These are phyloP conservation scores for Pangasianodon hypophthalmus DNA, from an alignment of 2,113 vertebrate species.

Conservation along the genomic window DNA sequence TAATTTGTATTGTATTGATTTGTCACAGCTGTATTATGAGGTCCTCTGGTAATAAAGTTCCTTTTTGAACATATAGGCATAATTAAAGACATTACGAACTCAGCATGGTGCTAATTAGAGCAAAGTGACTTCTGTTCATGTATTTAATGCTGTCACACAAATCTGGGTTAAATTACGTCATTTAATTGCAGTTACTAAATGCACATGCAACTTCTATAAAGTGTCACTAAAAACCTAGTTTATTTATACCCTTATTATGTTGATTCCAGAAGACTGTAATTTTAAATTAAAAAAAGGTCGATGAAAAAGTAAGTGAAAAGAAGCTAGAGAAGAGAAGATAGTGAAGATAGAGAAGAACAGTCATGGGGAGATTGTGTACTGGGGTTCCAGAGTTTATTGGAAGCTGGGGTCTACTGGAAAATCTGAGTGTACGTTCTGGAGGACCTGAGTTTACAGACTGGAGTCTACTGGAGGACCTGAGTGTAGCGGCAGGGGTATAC, in stretches of 20 bases:
- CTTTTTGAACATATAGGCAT: conserved; percentile 6
- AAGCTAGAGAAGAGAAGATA: neutral
- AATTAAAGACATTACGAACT: conserved; percentile 42
- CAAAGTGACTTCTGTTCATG: conserved; percentile 40
- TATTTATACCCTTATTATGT: conserved; percentile 27
- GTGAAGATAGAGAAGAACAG: neutral
- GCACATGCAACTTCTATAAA: conserved; percentile 44
- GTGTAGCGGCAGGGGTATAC: neutral
- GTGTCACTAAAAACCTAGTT: conserved; percentile 35
- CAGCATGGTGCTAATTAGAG: conserved; percentile 54
- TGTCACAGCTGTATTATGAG: neutral
- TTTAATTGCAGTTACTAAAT: conserved; percentile 51
- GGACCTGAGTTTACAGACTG: neutral
- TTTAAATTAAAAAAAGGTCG: conserved; percentile 27
- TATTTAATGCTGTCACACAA: conserved; percentile 53
- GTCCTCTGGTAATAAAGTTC: neutral
- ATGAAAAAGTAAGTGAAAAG: neutral
- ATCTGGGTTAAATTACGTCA: conserved; percentile 60
- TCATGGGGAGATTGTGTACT: neutral
- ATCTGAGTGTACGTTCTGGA: neutral
- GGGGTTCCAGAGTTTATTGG: neutral
- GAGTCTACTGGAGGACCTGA: neutral
- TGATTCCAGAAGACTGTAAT: conserved; percentile 32
- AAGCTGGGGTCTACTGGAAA: neutral
- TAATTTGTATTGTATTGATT: neutral